These are phyloP conservation scores for Periophthalmus modestus DNA, from an alignment of 2,113 vertebrate species.

Conservation along the genomic window DNA sequence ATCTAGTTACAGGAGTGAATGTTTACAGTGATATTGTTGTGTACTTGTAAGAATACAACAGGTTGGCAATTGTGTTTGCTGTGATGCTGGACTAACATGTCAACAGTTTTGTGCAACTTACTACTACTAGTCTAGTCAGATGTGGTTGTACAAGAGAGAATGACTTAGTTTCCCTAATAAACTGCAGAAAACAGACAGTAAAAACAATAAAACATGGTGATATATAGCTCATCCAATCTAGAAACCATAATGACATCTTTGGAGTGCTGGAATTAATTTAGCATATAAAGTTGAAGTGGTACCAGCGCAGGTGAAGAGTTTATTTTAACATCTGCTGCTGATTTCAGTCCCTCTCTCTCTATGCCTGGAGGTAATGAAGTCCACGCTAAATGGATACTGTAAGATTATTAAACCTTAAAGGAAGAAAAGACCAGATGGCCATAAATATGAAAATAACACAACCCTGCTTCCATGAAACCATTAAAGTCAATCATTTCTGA, in stretches of 20 bases:
- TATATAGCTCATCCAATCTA: constrained; percentile 3
- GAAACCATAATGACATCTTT: constrained; percentile 26
- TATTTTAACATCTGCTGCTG: constrained; percentile 72
- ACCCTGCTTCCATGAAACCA: constrained; percentile 53
- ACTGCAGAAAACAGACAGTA: not conserved
- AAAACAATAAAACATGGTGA: constrained; percentile 11
- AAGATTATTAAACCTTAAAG: constrained; percentile 66
- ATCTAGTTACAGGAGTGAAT: not conserved
- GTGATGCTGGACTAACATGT: not conserved
- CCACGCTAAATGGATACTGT: constrained; percentile 69
- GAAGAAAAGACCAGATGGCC: constrained; percentile 61
- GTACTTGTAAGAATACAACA: not conserved
- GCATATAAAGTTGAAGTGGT: constrained; percentile 47
- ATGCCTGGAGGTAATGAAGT: constrained; percentile 68
- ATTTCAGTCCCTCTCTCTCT: constrained; percentile 53
- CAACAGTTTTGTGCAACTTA: not conserved
- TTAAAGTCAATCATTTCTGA: constrained; percentile 64
- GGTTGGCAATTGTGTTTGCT: not conserved
- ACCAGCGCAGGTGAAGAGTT: constrained; percentile 59
- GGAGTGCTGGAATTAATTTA: constrained; percentile 39
- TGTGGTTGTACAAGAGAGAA: not conserved
- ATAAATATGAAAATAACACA: constrained; percentile 62
- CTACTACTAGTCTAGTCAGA: not conserved
- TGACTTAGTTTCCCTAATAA: not conserved
- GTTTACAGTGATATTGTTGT: not conserved